phyloP scores from a whole-genome alignment of 2,797 vertebrate species.

The Carcharodon carcharias region DNA sequence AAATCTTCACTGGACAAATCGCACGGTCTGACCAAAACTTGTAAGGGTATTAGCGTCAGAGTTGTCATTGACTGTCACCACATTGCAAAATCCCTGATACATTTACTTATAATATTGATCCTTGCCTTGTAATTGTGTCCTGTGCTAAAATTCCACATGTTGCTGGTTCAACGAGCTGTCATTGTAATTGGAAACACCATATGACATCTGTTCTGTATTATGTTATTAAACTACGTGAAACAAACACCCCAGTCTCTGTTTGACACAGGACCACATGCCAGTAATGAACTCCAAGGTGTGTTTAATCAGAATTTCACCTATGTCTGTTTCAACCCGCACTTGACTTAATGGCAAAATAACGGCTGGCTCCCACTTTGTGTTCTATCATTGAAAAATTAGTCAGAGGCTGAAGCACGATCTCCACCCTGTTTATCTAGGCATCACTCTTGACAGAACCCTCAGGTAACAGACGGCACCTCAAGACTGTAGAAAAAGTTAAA shows the following conservation, averaged over 20 bases:
- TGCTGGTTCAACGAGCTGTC: not conserved
- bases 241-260: not conserved
- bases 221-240: constrained; percentile 6
- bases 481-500: too few relatives aligned
- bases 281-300: constrained; percentile 30
- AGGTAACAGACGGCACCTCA: too few relatives aligned
- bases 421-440: too few relatives aligned
- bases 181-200: not conserved
- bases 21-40: not conserved
- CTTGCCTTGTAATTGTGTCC: not conserved
- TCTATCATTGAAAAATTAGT: too few relatives aligned
- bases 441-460: too few relatives aligned
- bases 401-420: too few relatives aligned
- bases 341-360: not conserved
- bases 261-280: not conserved
- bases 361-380: not conserved
- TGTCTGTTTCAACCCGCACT: not conserved
- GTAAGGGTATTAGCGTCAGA: not conserved
- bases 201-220: constrained; percentile 18
- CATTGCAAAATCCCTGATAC: not conserved
- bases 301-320: not conserved
- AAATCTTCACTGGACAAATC: not conserved
- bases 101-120: constrained; percentile 24
- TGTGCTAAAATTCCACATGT: not conserved
- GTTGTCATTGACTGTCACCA: not conserved